Conservation (phyloP, 1,140 invertebrate species). For the Brachionus plicatilis region DNA sequence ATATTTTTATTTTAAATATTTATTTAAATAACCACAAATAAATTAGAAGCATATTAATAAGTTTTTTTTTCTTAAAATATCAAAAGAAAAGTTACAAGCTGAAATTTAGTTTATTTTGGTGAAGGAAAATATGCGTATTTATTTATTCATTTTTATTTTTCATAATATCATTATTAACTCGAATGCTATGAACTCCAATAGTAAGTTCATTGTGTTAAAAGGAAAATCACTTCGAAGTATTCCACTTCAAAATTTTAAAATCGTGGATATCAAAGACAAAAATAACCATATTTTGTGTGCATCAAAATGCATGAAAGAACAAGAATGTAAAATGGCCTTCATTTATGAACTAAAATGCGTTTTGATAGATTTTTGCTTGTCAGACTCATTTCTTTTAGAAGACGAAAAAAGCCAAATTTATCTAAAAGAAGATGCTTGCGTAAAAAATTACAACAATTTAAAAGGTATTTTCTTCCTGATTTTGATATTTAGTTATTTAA, state of each 20-base stretch:
- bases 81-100: too few species aligned
- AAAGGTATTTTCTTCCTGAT: background rate
- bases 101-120: too few species aligned
- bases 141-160: background rate
- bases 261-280: background rate
- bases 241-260: background rate
- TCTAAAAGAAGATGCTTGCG: background rate
- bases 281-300: background rate
- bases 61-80: too few species aligned
- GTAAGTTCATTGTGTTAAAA: background rate
- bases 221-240: background rate
- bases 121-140: background rate
- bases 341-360: background rate
- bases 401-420: background rate
- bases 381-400: background rate
- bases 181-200: background rate
- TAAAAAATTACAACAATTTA: background rate
- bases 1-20: too few species aligned
- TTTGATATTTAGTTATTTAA: too few species aligned
- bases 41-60: too few species aligned
- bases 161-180: background rate
- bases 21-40: too few species aligned
- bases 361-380: background rate
- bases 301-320: background rate
- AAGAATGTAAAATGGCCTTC: background rate